Evolutionary conservation across 2,888 invertebrate species (phyloP).

Genomic region (Philonicus albiceps): DNA sequence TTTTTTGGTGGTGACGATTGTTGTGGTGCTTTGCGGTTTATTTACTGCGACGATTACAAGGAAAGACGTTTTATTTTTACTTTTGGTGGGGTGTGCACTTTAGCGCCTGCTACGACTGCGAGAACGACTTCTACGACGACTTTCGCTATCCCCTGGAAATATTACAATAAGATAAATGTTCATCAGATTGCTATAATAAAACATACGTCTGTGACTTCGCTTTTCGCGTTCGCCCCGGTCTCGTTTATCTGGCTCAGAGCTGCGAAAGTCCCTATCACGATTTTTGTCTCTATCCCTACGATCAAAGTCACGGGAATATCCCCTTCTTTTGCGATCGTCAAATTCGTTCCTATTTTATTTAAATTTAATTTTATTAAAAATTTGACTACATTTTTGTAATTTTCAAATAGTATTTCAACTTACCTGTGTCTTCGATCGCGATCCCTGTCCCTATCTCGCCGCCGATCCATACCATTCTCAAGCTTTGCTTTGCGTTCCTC

Average conservation of each 20-base stretch:
- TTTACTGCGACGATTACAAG: not conserved
- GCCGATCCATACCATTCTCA: slow-evolving; percentile 57
- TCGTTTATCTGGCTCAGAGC: slow-evolving; percentile 32
- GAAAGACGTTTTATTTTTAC: not conserved
- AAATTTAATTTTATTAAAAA: slow-evolving; percentile 11
- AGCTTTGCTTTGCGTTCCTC: slow-evolving; percentile 55
- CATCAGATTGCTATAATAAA: not conserved
- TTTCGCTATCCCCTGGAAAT: slow-evolving; percentile 43
- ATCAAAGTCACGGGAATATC: slow-evolving; percentile 51
- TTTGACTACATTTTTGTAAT: not conserved
- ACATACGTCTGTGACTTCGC: not conserved
- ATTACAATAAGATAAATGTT: not conserved
- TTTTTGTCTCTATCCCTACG: slow-evolving; percentile 32
- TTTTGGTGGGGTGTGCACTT: slow-evolving; percentile 31
- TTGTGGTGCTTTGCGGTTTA: not conserved
- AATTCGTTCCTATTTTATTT: slow-evolving; percentile 51
- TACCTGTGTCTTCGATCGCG: slow-evolving; percentile 45
- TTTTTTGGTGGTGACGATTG: not conserved
- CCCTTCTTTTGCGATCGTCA: slow-evolving; percentile 56
- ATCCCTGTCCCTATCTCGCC: slow-evolving; percentile 45
- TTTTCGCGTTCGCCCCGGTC: slow-evolving; percentile 33
- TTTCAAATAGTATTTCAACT: not conserved
- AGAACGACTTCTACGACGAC: slow-evolving; percentile 57
- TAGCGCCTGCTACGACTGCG: slow-evolving; percentile 61
- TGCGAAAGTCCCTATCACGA: slow-evolving; percentile 34